Evolutionary conservation across 1,140 invertebrate genomes (phyloP), one percentile per base, ranked within the genome.

Genomic region (Mycetomoellerius zeteki): DNA sequence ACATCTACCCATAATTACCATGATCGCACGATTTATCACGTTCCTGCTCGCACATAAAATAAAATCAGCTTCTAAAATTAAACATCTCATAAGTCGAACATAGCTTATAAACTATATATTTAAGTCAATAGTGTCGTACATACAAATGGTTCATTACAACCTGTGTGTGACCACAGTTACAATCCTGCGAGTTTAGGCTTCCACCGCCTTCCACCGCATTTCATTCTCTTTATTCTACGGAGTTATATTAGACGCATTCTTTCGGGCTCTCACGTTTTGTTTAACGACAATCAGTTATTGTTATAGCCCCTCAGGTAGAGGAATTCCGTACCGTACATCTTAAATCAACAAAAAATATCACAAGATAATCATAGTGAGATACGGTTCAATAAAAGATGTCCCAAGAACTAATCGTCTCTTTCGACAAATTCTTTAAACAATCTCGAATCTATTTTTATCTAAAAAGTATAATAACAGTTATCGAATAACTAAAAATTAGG

Each of bases 31-130:
- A 71, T 67, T 67, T n/a, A 33, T n/a, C 27, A 21, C 30, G 8
- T 19, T 54, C n/a, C 10, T 77, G 69, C 16, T 65, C 10, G 12
- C 30, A 27, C 33, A 56, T 81, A 56, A 80, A 65, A 71, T 71
- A 81, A 81, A 56, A 80, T 19, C 60, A 50, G 27, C 10, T 37
- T 27, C 30, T 81, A 81, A 72, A 81, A 81, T 43, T 81, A 81
- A 24, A 64, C 60, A 2, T 71, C 16, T 71, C 52, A n/a, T 81
- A 72, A 81, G 72, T 72, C 47, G 7, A 27, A 81, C 47, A 19
- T 81, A 81, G 50, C 78, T 81, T 84, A 84, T 84, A 84, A 84
- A 84, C 80, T 84, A 84, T 84, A 84, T 84, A 84, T 84, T 84
- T 84, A 84, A 84, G 80, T 84, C 69, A 73, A 84, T 84, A 84